phyloP scores from a whole-genome alignment of 2,888 invertebrate species.

The Taphrorychus bicolor region DNA sequence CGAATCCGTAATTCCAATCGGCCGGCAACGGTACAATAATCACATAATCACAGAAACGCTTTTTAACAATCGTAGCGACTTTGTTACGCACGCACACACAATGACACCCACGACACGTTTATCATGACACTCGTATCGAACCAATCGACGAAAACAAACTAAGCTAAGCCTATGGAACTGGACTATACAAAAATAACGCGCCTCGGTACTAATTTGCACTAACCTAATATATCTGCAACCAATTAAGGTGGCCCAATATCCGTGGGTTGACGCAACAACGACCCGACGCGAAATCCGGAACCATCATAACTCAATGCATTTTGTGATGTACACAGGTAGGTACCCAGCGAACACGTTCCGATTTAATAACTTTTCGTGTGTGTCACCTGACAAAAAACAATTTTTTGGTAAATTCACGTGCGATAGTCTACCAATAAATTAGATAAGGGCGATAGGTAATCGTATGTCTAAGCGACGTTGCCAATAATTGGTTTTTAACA shows the following conservation, averaged over 20 bases:
- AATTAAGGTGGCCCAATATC: conserved; percentile 43
- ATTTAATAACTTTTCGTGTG: not conserved
- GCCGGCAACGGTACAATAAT: not conserved
- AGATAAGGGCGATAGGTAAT: not conserved
- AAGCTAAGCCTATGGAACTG: conserved; percentile 3
- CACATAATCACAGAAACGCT: not conserved
- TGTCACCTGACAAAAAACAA: conserved; percentile 3
- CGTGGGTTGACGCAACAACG: conserved; percentile 3
- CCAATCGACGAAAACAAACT: conserved; percentile 8
- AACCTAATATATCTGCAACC: conserved; percentile 42
- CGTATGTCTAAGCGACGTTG: conserved; percentile 1
- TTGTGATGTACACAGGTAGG: not conserved
- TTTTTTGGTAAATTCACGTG: conserved; percentile 10
- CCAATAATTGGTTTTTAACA: not conserved
- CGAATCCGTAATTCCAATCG: no score
- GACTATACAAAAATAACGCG: conserved; percentile 15
- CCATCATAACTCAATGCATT: not conserved
- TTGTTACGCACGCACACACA: not conserved
- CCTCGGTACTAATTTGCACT: conserved; percentile 12
- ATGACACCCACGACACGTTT: not conserved
- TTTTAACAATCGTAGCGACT: not conserved
- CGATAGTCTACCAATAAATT: conserved; percentile 3
- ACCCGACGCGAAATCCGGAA: conserved; percentile 6
- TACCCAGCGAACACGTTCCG: not conserved
- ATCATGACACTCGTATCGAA: conserved; percentile 6